Percentiles rank a stretch among this genome's conserved stretches.
Evolutionary conservation across 2,113 vertebrate species (phyloP).

Genomic region (Pungitius pungitius): DNA sequence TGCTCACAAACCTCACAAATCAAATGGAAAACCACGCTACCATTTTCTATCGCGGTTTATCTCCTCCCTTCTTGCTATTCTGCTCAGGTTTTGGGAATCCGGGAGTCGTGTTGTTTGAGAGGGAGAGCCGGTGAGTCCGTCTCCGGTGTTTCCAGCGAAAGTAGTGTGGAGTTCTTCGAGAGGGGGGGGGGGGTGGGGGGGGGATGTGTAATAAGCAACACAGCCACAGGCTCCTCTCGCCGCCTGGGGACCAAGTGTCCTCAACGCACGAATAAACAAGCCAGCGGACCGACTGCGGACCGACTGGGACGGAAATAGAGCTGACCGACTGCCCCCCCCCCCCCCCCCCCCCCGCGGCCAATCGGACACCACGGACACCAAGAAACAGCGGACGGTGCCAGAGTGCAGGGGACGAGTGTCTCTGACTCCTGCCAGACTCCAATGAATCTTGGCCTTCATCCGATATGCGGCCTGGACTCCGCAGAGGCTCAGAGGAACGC

Average conservation of each 20-base stretch:
- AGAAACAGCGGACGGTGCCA: conserved; percentile 36
- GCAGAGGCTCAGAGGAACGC: too few species aligned
- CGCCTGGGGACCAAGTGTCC: conserved; percentile 60
- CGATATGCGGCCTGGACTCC: not conserved
- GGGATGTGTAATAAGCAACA: conserved; percentile 73
- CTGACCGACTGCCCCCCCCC: conserved; percentile 38
- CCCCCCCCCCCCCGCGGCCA: conserved; percentile 18
- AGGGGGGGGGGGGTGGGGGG: too few species aligned
- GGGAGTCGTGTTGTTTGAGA: conserved; percentile 68
- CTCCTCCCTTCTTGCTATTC: conserved; percentile 55
- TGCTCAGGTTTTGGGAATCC: conserved; percentile 60
- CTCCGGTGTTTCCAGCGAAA: conserved; percentile 62
- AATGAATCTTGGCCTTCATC: not conserved
- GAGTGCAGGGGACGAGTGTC: conserved; percentile 27
- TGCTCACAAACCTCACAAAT: not conserved
- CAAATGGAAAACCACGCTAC: not conserved
- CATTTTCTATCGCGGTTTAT: conserved; percentile 7
- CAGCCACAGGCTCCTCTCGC: conserved; percentile 49
- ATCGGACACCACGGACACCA: conserved; percentile 31
- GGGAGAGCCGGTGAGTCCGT: conserved; percentile 52
- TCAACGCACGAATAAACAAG: conserved; percentile 54
- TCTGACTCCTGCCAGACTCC: conserved; percentile 33
- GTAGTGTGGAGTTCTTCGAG: conserved; percentile 68
- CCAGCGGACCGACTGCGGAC: conserved; percentile 38
- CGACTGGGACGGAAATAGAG: conserved; percentile 41